A percentile compares a stretch with the other conserved stretches of the same genome.
These are phyloP conservation scores for Lagocephalus sceleratus DNA, from an alignment of 2,797 vertebrate species.

Conservation along the genomic window DNA sequence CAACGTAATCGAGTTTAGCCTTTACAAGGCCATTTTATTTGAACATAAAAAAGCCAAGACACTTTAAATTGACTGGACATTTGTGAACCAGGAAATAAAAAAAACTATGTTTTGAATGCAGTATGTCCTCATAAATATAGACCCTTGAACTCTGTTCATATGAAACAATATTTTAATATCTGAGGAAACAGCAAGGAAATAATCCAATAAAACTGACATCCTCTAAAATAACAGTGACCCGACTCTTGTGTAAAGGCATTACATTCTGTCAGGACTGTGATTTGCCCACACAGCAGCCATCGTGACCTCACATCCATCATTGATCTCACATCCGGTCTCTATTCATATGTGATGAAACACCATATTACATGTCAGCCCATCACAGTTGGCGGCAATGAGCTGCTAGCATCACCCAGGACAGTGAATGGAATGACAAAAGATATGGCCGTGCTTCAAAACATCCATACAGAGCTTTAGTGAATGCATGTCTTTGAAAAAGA, in stretches of 20 bases:
- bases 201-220: conserved; percentile 2
- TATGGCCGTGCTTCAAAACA: conserved; percentile 7
- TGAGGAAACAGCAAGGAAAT: too few relatives aligned
- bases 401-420: neutral
- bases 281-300: conserved; percentile 11
- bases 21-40: too few relatives aligned
- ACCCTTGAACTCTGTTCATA: too few relatives aligned
- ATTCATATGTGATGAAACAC: neutral
- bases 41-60: too few relatives aligned
- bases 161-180: too few relatives aligned
- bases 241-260: neutral
- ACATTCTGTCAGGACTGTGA: neutral
- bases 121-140: too few relatives aligned
- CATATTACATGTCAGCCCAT: neutral
- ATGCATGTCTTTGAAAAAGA: neutral
- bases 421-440: conserved; percentile 13
- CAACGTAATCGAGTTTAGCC: too few relatives aligned
- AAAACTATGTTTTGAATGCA: too few relatives aligned
- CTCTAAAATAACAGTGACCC: conserved; percentile 15
- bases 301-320: neutral
- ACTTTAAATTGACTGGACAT: too few relatives aligned
- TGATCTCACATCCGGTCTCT: neutral
- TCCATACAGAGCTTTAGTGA: conserved; percentile 11
- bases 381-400: neutral
- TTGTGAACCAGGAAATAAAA: too few relatives aligned